Evolutionary conservation across 2,113 vertebrate genomes (phyloP).

Genomic region (Lophotis ruficrista): DNA sequence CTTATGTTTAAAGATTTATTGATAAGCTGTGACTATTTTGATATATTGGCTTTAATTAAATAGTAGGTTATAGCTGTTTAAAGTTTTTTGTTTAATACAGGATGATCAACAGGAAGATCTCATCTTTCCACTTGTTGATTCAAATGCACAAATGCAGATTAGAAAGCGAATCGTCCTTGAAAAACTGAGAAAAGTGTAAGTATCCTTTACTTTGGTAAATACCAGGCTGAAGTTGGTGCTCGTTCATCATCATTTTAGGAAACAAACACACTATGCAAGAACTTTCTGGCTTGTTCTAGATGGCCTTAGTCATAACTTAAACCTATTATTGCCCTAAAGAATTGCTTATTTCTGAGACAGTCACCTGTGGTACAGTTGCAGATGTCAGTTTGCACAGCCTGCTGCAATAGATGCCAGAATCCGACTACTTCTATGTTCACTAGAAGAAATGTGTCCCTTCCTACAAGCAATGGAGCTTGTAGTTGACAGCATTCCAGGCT

Average conservation of each 20-base stretch:
- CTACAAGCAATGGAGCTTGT: neutral
- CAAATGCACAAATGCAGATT: constrained; percentile 87
- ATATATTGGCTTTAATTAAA: neutral
- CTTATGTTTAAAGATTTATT: neutral
- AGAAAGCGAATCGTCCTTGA: constrained; percentile 91
- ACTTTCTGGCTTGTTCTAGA: neutral
- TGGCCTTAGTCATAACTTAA: neutral
- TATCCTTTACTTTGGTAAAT: constrained; percentile 10
- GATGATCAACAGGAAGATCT: constrained; percentile 61
- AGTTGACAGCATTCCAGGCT: neutral
- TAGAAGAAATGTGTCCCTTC: neutral
- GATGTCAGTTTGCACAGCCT: neutral
- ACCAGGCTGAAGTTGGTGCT: neutral
- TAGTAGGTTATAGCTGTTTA: neutral
- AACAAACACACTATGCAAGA: neutral
- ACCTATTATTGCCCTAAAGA: neutral
- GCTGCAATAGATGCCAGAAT: neutral
- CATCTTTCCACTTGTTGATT: constrained; percentile 88
- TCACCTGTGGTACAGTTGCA: neutral
- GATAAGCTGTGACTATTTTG: neutral
- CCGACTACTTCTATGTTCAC: neutral
- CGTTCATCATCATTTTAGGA: neutral
- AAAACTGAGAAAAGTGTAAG: constrained; percentile 88
- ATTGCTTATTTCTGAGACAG: neutral
- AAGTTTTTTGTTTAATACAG: constrained; percentile 55